These are phyloP conservation scores for Phoronis australis DNA, from an alignment of 2,888 invertebrate genomes.

Conservation along the genomic window DNA sequence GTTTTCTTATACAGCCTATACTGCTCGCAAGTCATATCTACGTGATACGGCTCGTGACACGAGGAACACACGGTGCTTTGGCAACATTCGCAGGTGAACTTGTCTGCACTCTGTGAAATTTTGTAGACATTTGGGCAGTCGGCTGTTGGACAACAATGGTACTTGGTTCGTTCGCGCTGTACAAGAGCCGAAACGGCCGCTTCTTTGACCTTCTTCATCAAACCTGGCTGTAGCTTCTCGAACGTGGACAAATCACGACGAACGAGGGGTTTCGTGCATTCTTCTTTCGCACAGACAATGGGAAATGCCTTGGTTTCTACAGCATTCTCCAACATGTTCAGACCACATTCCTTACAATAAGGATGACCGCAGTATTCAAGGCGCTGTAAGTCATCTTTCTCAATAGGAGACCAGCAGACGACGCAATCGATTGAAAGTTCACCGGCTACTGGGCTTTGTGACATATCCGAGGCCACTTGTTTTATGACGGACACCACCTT, in stretches of 20 bases:
- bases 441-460: background rate
- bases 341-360: slow-evolving; percentile 33
- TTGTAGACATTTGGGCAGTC: slow-evolving; percentile 36
- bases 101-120: slow-evolving; percentile 15
- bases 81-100: slow-evolving; percentile 27
- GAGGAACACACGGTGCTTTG: slow-evolving; percentile 23
- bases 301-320: slow-evolving; percentile 27
- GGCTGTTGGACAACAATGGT: slow-evolving; percentile 33
- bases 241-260: slow-evolving; percentile 29
- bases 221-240: slow-evolving; percentile 12
- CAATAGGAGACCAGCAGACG: slow-evolving; percentile 33
- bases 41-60: slow-evolving; percentile 32
- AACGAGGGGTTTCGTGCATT: slow-evolving; percentile 23
- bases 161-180: slow-evolving; percentile 16
- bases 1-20: slow-evolving; percentile 17
- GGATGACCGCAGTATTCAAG: slow-evolving; percentile 41
- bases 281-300: slow-evolving; percentile 25
- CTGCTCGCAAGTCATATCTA: slow-evolving; percentile 32
- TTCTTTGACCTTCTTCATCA: slow-evolving; percentile 12
- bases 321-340: slow-evolving; percentile 18
- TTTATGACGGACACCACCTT: slow-evolving; percentile 14
- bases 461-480: background rate
- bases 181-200: slow-evolving; percentile 26
- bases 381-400: slow-evolving; percentile 22
- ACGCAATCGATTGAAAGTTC: slow-evolving; percentile 24